Percentiles rank a stretch among this genome's conserved stretches.
Evolutionary conservation across 1,140 invertebrate genomes (phyloP).

Genomic region (Drosophila pachea): DNA sequence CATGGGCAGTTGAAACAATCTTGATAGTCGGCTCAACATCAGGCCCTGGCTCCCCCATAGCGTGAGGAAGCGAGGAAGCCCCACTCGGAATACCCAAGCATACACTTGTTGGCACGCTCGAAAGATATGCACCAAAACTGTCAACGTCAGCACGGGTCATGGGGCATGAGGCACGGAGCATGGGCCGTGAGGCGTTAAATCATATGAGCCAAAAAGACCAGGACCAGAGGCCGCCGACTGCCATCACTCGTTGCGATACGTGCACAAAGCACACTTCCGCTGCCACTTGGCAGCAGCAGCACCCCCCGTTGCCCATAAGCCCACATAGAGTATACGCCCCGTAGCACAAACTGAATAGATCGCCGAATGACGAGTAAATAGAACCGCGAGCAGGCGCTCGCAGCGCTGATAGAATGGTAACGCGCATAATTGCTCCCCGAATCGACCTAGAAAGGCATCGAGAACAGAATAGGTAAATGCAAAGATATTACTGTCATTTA

Average conservation of each 20-base stretch:
- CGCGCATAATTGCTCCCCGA: constrained; percentile 63
- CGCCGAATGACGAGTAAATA: constrained; percentile 54
- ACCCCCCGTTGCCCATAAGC: constrained; percentile 34
- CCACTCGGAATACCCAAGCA: not conserved
- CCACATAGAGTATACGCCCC: constrained; percentile 74
- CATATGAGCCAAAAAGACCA: constrained; percentile 33
- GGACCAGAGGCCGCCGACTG: constrained; percentile 9
- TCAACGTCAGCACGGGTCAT: constrained; percentile 22
- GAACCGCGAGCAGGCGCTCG: no score
- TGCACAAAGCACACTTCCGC: constrained; percentile 65
- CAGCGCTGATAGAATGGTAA: constrained; percentile 28
- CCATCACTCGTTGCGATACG: constrained; percentile 48
- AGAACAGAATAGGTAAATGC: not conserved
- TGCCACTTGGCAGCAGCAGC: constrained; percentile 14
- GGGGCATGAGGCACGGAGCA: not conserved
- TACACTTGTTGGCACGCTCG: not conserved
- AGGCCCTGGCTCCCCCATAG: not conserved
- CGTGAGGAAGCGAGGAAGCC: no score
- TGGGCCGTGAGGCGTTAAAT: constrained; percentile 40
- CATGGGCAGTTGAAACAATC: no score
- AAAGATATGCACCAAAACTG: constrained; percentile 31
- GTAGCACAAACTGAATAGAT: constrained; percentile 76
- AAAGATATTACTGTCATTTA: not conserved
- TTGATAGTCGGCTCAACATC: no score
- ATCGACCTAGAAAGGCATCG: constrained; percentile 44